These are phyloP conservation scores for Oligia latruncula DNA, from an alignment of 2,888 invertebrate genomes.

Conservation along the genomic window DNA sequence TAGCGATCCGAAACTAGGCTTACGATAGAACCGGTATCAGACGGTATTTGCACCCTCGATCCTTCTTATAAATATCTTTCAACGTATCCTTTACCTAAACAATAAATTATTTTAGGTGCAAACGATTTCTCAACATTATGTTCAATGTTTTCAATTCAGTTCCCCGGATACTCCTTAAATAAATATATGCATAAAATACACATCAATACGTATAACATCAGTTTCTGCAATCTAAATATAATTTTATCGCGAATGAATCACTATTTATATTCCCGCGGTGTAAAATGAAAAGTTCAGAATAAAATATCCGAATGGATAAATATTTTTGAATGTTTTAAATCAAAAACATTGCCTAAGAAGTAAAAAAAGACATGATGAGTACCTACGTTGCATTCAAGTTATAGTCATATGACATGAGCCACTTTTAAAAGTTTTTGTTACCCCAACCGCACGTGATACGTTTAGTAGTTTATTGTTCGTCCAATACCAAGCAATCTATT, in stretches of 20 bases:
- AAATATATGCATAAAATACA: conserved; percentile 66
- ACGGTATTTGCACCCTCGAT: neutral
- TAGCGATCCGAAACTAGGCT: conserved; percentile 25
- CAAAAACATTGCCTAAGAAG: conserved; percentile 9
- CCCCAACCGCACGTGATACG: neutral
- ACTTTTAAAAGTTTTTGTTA: neutral
- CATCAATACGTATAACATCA: conserved; percentile 64
- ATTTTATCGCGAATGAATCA: conserved; percentile 76
- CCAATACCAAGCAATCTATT: neutral
- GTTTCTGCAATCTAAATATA: conserved; percentile 75
- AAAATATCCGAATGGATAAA: conserved; percentile 68
- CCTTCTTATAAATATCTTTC: conserved; percentile 9
- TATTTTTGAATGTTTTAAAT: conserved; percentile 49
- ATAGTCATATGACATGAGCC: neutral
- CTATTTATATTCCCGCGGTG: conserved; percentile 68
- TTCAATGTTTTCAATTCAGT: conserved; percentile 54
- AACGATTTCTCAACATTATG: conserved; percentile 42
- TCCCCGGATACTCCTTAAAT: conserved; percentile 68
- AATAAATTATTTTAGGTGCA: conserved; percentile 46
- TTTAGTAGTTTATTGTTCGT: neutral
- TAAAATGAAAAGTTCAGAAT: conserved; percentile 64
- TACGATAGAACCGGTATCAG: conserved; percentile 10
- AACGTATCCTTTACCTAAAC: conserved; percentile 34
- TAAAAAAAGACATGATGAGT: neutral
- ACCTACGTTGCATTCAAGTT: neutral